Evolutionary conservation across 2,888 invertebrate species (phyloP), one percentile per base, ranked within the genome.

Genomic region (Saturnia pavonia): DNA sequence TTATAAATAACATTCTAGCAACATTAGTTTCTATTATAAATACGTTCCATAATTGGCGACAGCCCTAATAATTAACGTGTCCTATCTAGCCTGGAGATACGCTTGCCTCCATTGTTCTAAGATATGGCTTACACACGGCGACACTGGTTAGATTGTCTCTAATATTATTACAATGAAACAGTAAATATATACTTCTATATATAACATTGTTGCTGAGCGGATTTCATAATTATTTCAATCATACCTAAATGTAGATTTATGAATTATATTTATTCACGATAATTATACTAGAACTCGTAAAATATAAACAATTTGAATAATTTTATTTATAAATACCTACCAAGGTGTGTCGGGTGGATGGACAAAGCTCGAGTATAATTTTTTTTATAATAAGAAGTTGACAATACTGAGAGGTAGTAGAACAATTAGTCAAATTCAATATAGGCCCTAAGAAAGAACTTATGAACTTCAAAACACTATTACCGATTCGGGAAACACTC

Each of bases 71-170:
- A 76, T 70, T 68, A 71, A 57, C 72, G 74, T 72, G 71, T 70
- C 25, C 72, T 73, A 75, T 73, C 72, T 70, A 63, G 51, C 60
- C 65, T 11, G 70, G 68, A 67, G 74, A 73, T 74, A 76, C 72
- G 75, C 76, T 72, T 57, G 72, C 71, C 71, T 66, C 65, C 69
- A 76, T 76, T 76, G 76, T 76, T 74, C 70, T 67, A 60, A 43
- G 68, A 69, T 71, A 71, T 71, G 76, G 69, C 72, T 70, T 72
- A 72, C 72, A 71, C 72, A 72, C 69, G 70, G 69, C 66, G 72
- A 72, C 72, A 72, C 72, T 69, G 34, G 70, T 73, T 72, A 73
- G 70, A 75, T 74, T 74, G 76, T 73, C 74, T 72, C 48, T 72
- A 73, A 69, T 74, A 74, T 73, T 70, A 72, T 72, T 70, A 69